phyloP scores from a whole-genome alignment of 2,888 invertebrate genomes.

The Anarsia innoxiella region DNA sequence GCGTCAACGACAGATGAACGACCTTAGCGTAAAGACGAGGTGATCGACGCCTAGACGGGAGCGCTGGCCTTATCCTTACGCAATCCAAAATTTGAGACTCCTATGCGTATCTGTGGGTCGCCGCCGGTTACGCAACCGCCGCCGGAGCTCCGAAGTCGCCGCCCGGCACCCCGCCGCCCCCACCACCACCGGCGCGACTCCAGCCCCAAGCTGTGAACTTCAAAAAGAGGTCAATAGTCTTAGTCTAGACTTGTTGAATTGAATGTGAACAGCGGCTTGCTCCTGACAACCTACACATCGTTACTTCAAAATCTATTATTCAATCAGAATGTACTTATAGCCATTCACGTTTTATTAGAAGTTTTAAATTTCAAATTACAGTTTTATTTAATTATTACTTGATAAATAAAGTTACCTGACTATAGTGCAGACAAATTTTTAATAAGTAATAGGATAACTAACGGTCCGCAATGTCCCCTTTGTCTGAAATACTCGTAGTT shows the following conservation, averaged over 20 bases:
- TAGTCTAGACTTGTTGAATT: slow-evolving; percentile 53
- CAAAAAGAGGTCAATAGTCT: slow-evolving; percentile 40
- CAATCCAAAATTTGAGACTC: slow-evolving; percentile 20
- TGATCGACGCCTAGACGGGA: slow-evolving; percentile 49
- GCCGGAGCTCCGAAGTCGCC: no score
- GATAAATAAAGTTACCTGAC: no score
- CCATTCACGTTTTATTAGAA: no score
- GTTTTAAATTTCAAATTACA: no score
- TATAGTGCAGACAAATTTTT: no score
- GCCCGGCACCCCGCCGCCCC: slow-evolving; percentile 21
- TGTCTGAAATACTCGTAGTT: no score
- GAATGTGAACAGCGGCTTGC: slow-evolving; percentile 17
- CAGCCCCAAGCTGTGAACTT: slow-evolving; percentile 21
- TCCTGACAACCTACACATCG: no score
- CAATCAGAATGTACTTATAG: not conserved
- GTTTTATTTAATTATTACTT: no score
- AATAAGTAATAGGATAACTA: no score
- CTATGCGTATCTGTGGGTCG: slow-evolving; percentile 41
- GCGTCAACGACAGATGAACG: slow-evolving; percentile 37
- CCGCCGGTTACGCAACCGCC: slow-evolving; percentile 43
- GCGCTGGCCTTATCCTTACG: slow-evolving; percentile 42
- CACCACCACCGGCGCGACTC: slow-evolving; percentile 20
- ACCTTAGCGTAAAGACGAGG: slow-evolving; percentile 50
- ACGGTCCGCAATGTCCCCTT: no score
- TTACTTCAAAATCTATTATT: not conserved